phyloP scores from a whole-genome alignment of 2,797 vertebrate species.

The Spea hammondii region DNA sequence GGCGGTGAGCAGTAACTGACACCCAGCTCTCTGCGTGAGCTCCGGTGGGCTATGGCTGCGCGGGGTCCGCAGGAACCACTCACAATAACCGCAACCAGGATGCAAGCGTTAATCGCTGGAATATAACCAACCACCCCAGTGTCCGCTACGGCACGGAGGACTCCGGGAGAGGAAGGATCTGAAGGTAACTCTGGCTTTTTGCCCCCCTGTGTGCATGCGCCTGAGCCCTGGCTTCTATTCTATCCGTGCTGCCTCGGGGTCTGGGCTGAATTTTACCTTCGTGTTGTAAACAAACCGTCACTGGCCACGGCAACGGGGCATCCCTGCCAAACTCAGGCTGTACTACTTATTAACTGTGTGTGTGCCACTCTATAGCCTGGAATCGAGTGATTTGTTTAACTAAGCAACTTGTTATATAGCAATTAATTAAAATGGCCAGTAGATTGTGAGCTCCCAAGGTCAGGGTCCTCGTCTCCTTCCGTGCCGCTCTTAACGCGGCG shows the following conservation, averaged over 20 bases:
- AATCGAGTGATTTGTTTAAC: no score
- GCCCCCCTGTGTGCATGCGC: neutral
- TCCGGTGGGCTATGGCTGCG: conserved; percentile 75
- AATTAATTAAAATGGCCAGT: no score
- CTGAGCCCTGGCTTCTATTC: no score
- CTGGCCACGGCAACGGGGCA: neutral
- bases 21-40: conserved; percentile 71
- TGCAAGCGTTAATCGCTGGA: conserved; percentile 65
- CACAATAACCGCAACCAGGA: conserved; percentile 61
- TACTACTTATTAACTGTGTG: neutral
- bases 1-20: conserved; percentile 68
- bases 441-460: no score
- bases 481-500: no score
- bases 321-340: neutral
- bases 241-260: neutral
- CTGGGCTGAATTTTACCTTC: neutral
- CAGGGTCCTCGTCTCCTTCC: no score
- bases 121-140: conserved; percentile 62
- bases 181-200: conserved; percentile 71
- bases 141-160: conserved; percentile 65
- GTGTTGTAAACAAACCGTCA: conserved; percentile 19
- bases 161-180: conserved; percentile 67
- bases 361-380: neutral
- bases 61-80: conserved; percentile 62
- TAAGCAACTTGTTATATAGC: no score